Evolutionary conservation across 2,888 invertebrate genomes (phyloP).

Genomic region (Timandra comae): DNA sequence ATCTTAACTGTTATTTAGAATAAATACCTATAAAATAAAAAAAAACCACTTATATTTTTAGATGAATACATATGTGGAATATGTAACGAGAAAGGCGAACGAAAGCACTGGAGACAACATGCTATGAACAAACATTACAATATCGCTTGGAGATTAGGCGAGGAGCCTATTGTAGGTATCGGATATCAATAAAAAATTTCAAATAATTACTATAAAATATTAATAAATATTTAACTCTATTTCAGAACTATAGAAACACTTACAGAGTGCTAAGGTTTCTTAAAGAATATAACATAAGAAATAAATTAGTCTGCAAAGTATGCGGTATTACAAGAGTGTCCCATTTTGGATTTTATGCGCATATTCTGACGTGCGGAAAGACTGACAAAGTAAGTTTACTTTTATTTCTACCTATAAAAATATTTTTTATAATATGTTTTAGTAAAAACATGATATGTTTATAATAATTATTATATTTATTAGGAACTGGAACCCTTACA

Average conservation of each 20-base stretch:
- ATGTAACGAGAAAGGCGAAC: slow-evolving; percentile 31
- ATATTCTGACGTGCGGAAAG: slow-evolving; percentile 78
- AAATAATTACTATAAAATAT: slow-evolving; percentile 1
- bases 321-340: slow-evolving; percentile 73
- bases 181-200: too few species aligned
- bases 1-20: too few species aligned
- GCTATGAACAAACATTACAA: slow-evolving; percentile 50
- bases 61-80: slow-evolving; percentile 36
- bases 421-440: neutral
- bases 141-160: slow-evolving; percentile 48
- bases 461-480: too few species aligned
- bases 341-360: slow-evolving; percentile 77
- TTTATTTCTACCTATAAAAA: neutral
- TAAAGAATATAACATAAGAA: slow-evolving; percentile 50
- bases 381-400: slow-evolving; percentile 57
- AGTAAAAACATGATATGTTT: too few species aligned
- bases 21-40: too few species aligned
- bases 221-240: slow-evolving; percentile 12
- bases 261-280: slow-evolving; percentile 62
- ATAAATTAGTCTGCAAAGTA: slow-evolving; percentile 69
- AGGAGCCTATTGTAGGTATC: slow-evolving; percentile 46
- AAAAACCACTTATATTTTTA: too few species aligned
- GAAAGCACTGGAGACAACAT: slow-evolving; percentile 37
- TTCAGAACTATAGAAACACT: slow-evolving; percentile 73
- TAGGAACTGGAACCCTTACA: slow-evolving; percentile 68